Evolutionary conservation across 2,113 vertebrate species (phyloP).

Genomic region (Pollachius pollachius): DNA sequence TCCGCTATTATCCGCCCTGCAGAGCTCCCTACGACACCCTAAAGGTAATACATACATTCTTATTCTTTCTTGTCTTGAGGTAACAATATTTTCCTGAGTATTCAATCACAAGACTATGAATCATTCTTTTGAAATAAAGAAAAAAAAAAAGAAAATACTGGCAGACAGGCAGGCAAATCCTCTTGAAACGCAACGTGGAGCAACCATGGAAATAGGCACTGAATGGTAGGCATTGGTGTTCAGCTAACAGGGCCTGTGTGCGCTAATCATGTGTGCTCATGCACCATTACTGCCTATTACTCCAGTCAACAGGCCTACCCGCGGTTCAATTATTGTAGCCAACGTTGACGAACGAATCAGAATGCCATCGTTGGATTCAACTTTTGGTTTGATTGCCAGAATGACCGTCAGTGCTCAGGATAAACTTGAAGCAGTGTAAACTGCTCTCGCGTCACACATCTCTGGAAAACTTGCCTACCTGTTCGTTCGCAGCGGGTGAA

Average conservation of each 20-base stretch:
- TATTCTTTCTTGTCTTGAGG: slow-evolving; percentile 79
- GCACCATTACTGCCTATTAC: too few species aligned
- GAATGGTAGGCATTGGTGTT: not conserved
- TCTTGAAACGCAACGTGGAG: slow-evolving; percentile 30
- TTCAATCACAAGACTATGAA: slow-evolving; percentile 78
- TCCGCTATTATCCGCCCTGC: slow-evolving; percentile 44
- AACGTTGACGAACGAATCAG: too few species aligned
- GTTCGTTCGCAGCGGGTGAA: slow-evolving; percentile 13
- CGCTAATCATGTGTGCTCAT: not conserved
- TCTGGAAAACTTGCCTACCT: not conserved
- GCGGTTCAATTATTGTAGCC: too few species aligned
- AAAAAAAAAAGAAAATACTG: slow-evolving; percentile 46
- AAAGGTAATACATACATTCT: slow-evolving; percentile 70
- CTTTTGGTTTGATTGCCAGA: too few species aligned
- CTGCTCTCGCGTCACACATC: too few species aligned
- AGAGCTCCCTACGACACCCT: slow-evolving; percentile 58
- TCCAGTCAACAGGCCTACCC: too few species aligned
- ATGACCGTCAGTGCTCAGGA: too few species aligned
- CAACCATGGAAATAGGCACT: slow-evolving; percentile 25
- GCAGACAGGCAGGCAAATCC: slow-evolving; percentile 38
- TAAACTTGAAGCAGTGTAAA: too few species aligned
- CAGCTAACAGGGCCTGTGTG: not conserved
- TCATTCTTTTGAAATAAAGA: slow-evolving; percentile 65
- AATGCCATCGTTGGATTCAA: too few species aligned
- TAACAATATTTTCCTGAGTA: slow-evolving; percentile 92